Percentiles rank a stretch among this genome's conserved stretches.
Evolutionary conservation across 2,888 invertebrate species (phyloP).

Genomic region (Heteromurus nitidus): DNA sequence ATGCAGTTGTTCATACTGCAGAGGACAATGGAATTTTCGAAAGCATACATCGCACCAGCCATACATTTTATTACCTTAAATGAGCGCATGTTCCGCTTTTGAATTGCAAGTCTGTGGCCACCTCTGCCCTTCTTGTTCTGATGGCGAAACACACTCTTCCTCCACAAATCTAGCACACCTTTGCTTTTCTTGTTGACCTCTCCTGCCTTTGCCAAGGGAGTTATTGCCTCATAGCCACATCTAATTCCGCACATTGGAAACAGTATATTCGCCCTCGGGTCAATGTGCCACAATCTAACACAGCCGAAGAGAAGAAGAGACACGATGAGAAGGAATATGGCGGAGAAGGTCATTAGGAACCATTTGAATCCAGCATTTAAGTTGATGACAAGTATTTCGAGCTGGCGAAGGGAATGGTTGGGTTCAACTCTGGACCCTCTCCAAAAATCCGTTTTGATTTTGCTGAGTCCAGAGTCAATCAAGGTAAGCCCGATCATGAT

Average conservation of each 20-base stretch:
- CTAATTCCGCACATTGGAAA: constrained; percentile 51
- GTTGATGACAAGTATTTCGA: background rate
- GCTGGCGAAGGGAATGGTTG: background rate
- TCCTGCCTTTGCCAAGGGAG: constrained; percentile 45
- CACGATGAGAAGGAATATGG: constrained; percentile 27
- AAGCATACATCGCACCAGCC: constrained; percentile 51
- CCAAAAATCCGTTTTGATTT: too few species aligned
- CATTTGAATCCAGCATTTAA: constrained; percentile 35
- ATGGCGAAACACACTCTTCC: too few species aligned
- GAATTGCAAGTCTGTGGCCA: background rate
- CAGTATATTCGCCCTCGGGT: constrained; percentile 20
- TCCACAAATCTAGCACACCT: background rate
- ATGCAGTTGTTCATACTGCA: constrained; percentile 46
- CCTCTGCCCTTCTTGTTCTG: too few species aligned
- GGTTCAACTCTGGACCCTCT: background rate
- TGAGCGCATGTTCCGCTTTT: background rate
- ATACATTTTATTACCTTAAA: constrained; percentile 31
- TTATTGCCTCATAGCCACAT: constrained; percentile 45
- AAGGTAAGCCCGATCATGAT: constrained; percentile 19
- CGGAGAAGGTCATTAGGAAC: constrained; percentile 40
- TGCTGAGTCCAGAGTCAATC: background rate
- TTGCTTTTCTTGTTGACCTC: constrained; percentile 10
- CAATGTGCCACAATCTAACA: constrained; percentile 28
- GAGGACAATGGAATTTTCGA: constrained; percentile 56
- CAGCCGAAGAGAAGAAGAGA: constrained; percentile 49